These are phyloP conservation scores for Mythimna impura DNA, from an alignment of 2,888 invertebrate genomes.

Conservation along the genomic window DNA sequence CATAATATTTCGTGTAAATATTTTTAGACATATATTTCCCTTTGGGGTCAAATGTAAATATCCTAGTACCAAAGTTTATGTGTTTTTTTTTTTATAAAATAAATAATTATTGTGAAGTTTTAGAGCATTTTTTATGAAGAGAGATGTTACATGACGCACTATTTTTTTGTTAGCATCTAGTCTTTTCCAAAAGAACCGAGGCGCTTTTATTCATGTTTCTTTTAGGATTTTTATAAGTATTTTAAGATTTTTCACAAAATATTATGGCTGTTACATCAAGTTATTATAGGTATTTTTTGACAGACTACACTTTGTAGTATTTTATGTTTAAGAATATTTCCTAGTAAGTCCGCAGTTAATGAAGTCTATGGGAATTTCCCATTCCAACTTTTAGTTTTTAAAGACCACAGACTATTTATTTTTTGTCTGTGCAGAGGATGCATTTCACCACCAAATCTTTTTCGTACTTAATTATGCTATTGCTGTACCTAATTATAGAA, in stretches of 20 bases:
- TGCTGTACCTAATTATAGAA: constrained; percentile 42
- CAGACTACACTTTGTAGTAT: constrained; percentile 27
- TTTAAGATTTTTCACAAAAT: constrained; percentile 45
- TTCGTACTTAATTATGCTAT: constrained; percentile 80
- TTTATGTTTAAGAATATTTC: constrained; percentile 24
- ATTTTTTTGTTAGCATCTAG: constrained; percentile 57
- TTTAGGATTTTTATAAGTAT: constrained; percentile 27
- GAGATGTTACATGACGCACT: constrained; percentile 61
- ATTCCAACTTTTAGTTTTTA: constrained; percentile 22
- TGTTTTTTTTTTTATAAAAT: constrained; percentile 65
- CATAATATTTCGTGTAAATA: constrained; percentile 72
- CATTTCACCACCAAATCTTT: constrained; percentile 81
- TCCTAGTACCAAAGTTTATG: constrained; percentile 78
- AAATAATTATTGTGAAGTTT: constrained; percentile 66
- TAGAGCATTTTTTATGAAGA: constrained; percentile 60
- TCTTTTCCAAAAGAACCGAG: constrained; percentile 44
- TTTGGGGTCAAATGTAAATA: constrained; percentile 70
- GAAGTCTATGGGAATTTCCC: constrained; percentile 32
- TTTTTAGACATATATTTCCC: constrained; percentile 43
- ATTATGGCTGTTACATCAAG: constrained; percentile 59
- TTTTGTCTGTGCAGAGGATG: constrained; percentile 54
- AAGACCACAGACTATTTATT: constrained; percentile 6
- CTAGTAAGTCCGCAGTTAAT: constrained; percentile 10
- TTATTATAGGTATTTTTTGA: constrained; percentile 43
- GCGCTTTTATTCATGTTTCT: constrained; percentile 14